Evolutionary conservation across 1,140 invertebrate species (phyloP), one percentile per base, ranked within the genome.

Genomic region (Platyscapa corneri): DNA sequence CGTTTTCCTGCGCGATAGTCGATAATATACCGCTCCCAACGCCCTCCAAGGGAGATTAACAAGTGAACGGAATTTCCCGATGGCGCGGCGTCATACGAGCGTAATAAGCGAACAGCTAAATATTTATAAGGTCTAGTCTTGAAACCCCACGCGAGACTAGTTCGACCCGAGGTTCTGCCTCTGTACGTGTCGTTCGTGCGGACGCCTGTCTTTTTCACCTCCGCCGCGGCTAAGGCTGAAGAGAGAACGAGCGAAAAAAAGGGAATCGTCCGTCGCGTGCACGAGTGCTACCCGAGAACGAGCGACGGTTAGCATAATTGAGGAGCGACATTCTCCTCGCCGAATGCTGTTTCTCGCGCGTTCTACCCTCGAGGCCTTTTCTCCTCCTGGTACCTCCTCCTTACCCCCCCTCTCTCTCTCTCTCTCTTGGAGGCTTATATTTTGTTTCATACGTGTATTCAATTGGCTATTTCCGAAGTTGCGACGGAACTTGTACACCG

Each of bases 241-340:
- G n/a, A 16, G n/a, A 46, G 56, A 79, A n/a, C 53, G 77, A 64
- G 32, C n/a, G 65, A 56, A 72, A 64, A 74, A 76, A 75, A 46
- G 81, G 70, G 56, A 83, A 76, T 75, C 74, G 60, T 67, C 30
- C 74, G 82, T 83, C 82, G 82, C 83, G 77, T 74, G 77, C 76
- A 46, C 64, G 56, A 32, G 42, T 49, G 18, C n/a, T 0, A 3
- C 46, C 42, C n/a, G 42, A 77, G 32, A 84, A 79, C 74, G 83
- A 84, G 67, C 70, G 77, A 79, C 76, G 83, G 83, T 80, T 85
- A 80, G 77, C 83, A 80, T 80, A 85, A 85, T 85, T 80, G 83
- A 80, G 83, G 67, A 84, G 53, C 76, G 76, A 84, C 76, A 84
- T 84, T 84, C 83, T 84, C 74, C 72, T 74, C 70, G 53, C 39